A percentile compares a stretch with the other conserved stretches of the same genome.
Conservation (phyloP, 2,888 invertebrate genomes). For the Phengaris arion region DNA sequence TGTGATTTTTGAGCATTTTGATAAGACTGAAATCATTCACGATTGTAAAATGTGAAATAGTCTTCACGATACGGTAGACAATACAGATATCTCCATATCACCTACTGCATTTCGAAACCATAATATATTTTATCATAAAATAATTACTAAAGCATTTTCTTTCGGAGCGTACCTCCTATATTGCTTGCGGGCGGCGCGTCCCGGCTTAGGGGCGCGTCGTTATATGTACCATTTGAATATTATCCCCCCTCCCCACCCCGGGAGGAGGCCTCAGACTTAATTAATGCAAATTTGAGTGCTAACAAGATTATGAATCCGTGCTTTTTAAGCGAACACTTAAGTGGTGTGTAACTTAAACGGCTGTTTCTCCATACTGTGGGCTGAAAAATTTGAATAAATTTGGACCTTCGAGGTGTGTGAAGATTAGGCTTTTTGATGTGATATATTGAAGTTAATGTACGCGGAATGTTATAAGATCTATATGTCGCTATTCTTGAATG, state of each 20-base stretch:
- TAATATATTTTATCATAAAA: neutral
- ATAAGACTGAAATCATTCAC: no score
- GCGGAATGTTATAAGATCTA: neutral
- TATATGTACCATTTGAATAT: slow-evolving; percentile 81
- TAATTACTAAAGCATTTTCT: slow-evolving; percentile 37
- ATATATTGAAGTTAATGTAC: slow-evolving; percentile 6
- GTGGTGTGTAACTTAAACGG: slow-evolving; percentile 56
- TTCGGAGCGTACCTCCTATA: slow-evolving; percentile 59
- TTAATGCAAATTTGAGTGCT: slow-evolving; percentile 80
- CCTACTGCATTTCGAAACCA: neutral
- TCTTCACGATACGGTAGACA: no score
- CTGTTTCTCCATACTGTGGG: slow-evolving; percentile 50
- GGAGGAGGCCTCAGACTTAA: slow-evolving; percentile 71
- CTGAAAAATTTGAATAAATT: slow-evolving; percentile 43
- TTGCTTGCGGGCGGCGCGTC: slow-evolving; percentile 73
- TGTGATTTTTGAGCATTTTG: no score
- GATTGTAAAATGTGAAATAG: no score
- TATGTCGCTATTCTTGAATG: no score
- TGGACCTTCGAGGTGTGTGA: slow-evolving; percentile 30
- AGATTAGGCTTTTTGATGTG: slow-evolving; percentile 6
- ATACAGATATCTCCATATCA: no score
- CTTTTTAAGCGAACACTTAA: slow-evolving; percentile 70
- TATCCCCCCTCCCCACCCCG: slow-evolving; percentile 67
- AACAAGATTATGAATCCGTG: slow-evolving; percentile 78
- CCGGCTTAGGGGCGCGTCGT: slow-evolving; percentile 65